A percentile compares a stretch with the other conserved stretches of the same genome.
Evolutionary conservation across 2,113 vertebrate species (phyloP).

Genomic region (Onychostoma macrolepis): DNA sequence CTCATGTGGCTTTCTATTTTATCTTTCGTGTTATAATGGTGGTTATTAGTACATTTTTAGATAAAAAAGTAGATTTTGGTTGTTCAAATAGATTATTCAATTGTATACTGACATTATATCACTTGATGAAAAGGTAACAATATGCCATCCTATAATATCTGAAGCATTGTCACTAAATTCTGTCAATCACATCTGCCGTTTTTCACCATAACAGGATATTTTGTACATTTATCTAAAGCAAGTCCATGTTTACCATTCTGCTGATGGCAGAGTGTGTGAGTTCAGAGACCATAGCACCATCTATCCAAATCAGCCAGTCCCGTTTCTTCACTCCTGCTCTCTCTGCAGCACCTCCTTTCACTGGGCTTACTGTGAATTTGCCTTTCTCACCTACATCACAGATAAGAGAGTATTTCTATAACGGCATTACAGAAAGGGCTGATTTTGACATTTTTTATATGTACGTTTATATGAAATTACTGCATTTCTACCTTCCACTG

Average conservation of each 20-base stretch:
- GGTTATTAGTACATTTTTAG: neutral
- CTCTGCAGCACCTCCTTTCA: conserved; percentile 80
- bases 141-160: neutral
- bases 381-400: conserved; percentile 75
- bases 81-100: no score
- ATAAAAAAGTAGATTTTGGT: neutral
- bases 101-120: neutral
- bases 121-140: neutral
- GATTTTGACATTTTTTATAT: neutral
- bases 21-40: neutral
- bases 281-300: conserved; percentile 77
- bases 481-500: conserved; percentile 61
- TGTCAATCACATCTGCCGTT: neutral
- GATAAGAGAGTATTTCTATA: neutral
- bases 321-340: conserved; percentile 81
- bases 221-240: conserved; percentile 1
- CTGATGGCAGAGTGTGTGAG: conserved; percentile 73
- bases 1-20: neutral
- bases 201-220: neutral
- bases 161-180: neutral
- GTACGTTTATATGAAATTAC: neutral
- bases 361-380: conserved; percentile 78
- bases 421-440: neutral
- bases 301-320: conserved; percentile 87
- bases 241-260: conserved; percentile 75